Evolutionary conservation across 35 echinoderm and acorn worm species (phyloP).

Genomic region (Apostichopus parvimensis): DNA sequence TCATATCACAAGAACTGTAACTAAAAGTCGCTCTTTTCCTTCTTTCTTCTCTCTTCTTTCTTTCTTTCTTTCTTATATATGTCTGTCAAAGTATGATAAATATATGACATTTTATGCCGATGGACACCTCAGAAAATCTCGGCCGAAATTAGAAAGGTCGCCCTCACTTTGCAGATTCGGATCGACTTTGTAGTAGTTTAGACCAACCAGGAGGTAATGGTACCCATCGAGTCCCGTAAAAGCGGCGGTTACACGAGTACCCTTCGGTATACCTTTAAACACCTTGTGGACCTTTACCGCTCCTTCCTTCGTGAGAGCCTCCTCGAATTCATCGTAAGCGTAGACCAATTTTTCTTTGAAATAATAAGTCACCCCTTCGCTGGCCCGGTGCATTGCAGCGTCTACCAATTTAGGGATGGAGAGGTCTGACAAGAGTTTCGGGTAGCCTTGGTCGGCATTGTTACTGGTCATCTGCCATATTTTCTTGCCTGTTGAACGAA

Average conservation of each 20-base stretch:
- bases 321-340: conserved; percentile 16
- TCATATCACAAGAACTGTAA: too few relatives aligned
- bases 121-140: conserved; percentile 51
- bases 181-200: conserved; percentile 30
- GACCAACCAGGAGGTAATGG: conserved; percentile 21
- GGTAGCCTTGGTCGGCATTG: not conserved
- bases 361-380: conserved; percentile 17
- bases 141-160: conserved; percentile 25
- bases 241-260: conserved; percentile 27
- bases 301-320: not conserved
- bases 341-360: conserved; percentile 41
- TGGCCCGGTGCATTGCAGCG: conserved; percentile 45
- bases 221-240: conserved; percentile 38
- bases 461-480: conserved; percentile 2
- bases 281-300: conserved; percentile 1
- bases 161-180: not conserved
- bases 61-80: too few relatives aligned
- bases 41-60: too few relatives aligned
- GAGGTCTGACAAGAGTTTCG: not conserved
- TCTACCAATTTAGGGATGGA: not conserved
- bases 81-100: too few relatives aligned
- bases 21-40: too few relatives aligned
- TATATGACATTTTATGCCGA: too few relatives aligned
- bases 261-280: conserved; percentile 42
- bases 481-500: not conserved